Evolutionary conservation across 2,888 invertebrate species (phyloP).

Genomic region (Spialia ferax): DNA sequence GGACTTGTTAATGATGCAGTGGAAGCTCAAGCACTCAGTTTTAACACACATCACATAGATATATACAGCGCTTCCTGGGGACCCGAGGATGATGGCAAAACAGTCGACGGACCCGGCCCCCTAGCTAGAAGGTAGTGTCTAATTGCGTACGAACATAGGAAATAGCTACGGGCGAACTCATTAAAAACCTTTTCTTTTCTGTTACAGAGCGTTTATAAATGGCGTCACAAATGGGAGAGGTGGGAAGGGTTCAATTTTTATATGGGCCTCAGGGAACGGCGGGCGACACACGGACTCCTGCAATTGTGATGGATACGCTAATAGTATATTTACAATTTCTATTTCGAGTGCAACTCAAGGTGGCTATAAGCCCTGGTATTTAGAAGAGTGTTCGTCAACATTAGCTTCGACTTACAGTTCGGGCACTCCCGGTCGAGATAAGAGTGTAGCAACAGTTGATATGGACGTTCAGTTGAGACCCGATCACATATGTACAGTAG

Average conservation of each 20-base stretch:
- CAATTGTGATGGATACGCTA: conserved; percentile 99
- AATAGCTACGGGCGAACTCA: conserved; percentile 66
- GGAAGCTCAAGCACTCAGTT: conserved; percentile 96
- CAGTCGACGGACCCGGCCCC: conserved; percentile 98
- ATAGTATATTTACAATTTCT: conserved; percentile 99
- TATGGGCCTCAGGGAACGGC: conserved; percentile 99
- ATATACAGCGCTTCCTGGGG: conserved; percentile 99
- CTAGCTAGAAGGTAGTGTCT: conserved; percentile 89
- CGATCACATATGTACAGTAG: conserved; percentile 95
- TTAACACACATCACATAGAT: conserved; percentile 97
- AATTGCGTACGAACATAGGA: conserved; percentile 52
- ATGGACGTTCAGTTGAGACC: conserved; percentile 95
- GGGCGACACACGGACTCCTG: conserved; percentile 98
- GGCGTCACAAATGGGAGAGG: conserved; percentile 97
- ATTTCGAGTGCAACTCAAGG: conserved; percentile 99
- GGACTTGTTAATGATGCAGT: conserved; percentile 98
- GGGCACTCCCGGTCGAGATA: conserved; percentile 96
- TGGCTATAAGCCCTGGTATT: conserved; percentile 98
- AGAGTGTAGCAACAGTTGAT: conserved; percentile 96
- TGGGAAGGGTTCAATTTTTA: conserved; percentile 98
- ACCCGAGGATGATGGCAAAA: conserved; percentile 98
- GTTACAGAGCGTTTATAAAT: conserved; percentile 94
- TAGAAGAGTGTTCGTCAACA: conserved; percentile 99
- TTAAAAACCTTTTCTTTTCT: conserved; percentile 64
- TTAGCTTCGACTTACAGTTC: conserved; percentile 99